A percentile compares a stretch with the other conserved stretches of the same genome.
Evolutionary conservation across 2,888 invertebrate species (phyloP).

Genomic region (Tetropium fuscum): DNA sequence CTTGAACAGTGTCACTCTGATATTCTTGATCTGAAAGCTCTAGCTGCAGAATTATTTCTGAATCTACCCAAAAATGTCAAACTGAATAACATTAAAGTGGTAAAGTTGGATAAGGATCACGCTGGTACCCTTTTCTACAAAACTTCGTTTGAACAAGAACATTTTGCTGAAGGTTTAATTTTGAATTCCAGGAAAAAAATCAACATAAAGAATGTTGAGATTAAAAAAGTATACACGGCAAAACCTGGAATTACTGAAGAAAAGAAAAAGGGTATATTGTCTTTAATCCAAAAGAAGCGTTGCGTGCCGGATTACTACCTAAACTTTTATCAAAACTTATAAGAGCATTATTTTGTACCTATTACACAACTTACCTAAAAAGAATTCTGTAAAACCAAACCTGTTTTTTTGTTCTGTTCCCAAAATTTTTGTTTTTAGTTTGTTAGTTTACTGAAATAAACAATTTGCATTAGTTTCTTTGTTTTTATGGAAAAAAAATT

Average conservation of each 20-base stretch:
- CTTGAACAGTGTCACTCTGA: neutral
- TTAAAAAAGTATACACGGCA: neutral
- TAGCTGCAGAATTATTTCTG: neutral
- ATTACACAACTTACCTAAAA: neutral
- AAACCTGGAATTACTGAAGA: neutral
- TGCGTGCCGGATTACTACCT: neutral
- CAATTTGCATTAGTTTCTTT: neutral
- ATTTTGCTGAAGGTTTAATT: neutral
- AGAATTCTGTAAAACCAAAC: neutral
- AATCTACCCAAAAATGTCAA: neutral
- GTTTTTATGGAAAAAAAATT: neutral
- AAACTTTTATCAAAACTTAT: neutral
- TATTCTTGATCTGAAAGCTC: neutral
- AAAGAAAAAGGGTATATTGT: neutral
- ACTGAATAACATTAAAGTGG: neutral
- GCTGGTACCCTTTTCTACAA: neutral
- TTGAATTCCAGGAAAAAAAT: neutral
- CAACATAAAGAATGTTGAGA: neutral
- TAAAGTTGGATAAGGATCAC: neutral
- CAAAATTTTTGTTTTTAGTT: neutral
- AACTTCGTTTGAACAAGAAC: neutral
- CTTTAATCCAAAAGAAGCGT: neutral
- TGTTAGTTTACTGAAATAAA: neutral
- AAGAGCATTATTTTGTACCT: neutral
- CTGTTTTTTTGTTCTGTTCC: neutral